phyloP scores from a whole-genome alignment of 2,888 invertebrate genomes.

The Melanchra persicariae region DNA sequence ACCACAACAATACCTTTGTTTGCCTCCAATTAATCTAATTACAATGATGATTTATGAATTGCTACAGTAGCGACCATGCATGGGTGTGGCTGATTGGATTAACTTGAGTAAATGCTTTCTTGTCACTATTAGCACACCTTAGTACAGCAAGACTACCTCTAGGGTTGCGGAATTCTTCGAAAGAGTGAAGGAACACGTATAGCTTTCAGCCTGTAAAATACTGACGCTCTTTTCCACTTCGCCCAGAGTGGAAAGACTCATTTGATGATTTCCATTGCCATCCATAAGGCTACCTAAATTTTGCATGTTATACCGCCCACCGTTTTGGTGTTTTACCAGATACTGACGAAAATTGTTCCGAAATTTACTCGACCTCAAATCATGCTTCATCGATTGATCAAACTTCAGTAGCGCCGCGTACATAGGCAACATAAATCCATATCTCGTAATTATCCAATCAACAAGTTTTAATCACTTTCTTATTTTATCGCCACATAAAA shows the following conservation, averaged over 20 bases:
- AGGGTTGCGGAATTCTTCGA: too few species aligned
- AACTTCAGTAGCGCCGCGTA: background rate
- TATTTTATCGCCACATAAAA: constrained; percentile 50
- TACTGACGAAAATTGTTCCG: background rate
- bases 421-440: background rate
- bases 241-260: too few species aligned
- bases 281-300: too few species aligned
- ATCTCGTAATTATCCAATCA: constrained; percentile 33
- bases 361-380: background rate
- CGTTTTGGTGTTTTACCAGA: background rate
- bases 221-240: too few species aligned
- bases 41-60: constrained; percentile 28
- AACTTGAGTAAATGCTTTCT: background rate
- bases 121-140: background rate
- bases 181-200: too few species aligned
- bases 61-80: background rate
- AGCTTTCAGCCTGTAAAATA: background rate
- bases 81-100: background rate
- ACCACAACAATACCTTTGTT: constrained; percentile 35
- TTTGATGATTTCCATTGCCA: too few species aligned
- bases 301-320: background rate
- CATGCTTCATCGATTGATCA: background rate
- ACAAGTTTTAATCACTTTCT: constrained; percentile 46
- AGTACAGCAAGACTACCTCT: background rate
- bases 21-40: constrained; percentile 38